Conservation (phyloP, 2,113 vertebrate species). For the Morone saxatilis region DNA sequence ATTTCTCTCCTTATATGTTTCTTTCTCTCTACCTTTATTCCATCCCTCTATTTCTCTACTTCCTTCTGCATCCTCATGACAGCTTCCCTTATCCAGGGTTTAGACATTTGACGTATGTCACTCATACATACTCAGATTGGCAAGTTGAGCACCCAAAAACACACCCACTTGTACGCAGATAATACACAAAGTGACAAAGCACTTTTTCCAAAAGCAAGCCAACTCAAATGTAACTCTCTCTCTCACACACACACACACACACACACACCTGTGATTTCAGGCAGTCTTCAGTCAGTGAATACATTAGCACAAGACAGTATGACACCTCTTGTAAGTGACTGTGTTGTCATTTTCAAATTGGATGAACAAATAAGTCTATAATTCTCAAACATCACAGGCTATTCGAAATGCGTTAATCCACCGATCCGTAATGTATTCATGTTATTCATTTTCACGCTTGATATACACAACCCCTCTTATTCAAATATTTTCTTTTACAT, state of each 20-base stretch:
- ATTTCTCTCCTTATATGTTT: constrained; percentile 55
- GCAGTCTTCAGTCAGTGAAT: constrained; percentile 29
- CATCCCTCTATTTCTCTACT: constrained; percentile 23
- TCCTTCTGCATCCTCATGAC: constrained; percentile 48
- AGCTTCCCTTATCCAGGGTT: constrained; percentile 52
- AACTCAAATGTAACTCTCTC: constrained; percentile 25
- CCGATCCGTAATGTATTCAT: constrained; percentile 58
- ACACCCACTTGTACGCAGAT: constrained; percentile 16
- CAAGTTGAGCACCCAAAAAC: constrained; percentile 12
- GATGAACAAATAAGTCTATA: constrained; percentile 63
- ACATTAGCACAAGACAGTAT: constrained; percentile 36
- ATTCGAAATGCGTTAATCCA: constrained; percentile 43
- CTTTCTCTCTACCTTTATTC: constrained; percentile 46
- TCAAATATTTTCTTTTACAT: constrained; percentile 67
- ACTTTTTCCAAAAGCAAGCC: background rate
- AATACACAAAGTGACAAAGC: constrained; percentile 13
- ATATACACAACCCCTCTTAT: constrained; percentile 42
- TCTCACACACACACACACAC: background rate
- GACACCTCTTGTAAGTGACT: constrained; percentile 40
- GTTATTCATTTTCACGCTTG: constrained; percentile 62
- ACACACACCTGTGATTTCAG: constrained; percentile 25
- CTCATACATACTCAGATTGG: constrained; percentile 27
- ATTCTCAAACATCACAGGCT: constrained; percentile 56
- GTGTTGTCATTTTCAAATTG: constrained; percentile 55
- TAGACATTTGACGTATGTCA: constrained; percentile 58